Evolutionary conservation across 2,888 invertebrate genomes (phyloP).

Genomic region (Drosophila mulleri): DNA sequence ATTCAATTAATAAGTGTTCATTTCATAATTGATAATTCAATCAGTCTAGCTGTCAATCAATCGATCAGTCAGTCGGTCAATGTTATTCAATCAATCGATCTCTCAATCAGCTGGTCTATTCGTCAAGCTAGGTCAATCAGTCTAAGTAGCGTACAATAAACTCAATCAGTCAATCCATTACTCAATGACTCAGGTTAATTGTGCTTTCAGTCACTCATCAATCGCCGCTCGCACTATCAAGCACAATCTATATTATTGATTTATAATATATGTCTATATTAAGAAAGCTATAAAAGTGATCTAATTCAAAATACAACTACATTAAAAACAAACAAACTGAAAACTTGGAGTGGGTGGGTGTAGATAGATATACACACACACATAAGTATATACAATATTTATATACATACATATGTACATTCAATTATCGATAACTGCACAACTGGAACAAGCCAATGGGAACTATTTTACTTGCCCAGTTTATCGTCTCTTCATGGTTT

Average conservation of each 20-base stretch:
- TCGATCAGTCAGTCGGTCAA: neutral
- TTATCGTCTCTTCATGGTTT: slow-evolving; percentile 20
- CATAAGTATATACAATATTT: neutral
- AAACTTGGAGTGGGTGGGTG: neutral
- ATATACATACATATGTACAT: neutral
- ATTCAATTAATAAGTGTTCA: no score
- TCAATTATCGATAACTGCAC: slow-evolving; percentile 1
- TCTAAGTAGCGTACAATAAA: no score
- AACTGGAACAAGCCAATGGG: neutral
- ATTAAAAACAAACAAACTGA: neutral
- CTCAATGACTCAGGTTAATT: neutral
- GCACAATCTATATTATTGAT: neutral
- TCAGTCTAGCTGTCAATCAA: no score
- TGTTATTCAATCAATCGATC: no score
- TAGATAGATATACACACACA: neutral
- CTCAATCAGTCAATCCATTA: neutral
- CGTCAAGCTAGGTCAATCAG: neutral
- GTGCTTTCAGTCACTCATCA: neutral
- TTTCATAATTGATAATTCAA: neutral
- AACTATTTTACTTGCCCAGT: slow-evolving; percentile 9
- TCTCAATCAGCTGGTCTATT: no score
- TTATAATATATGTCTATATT: neutral
- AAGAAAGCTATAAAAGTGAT: slow-evolving; percentile 5
- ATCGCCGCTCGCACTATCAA: neutral
- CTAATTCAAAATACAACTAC: neutral